phyloP scores from a whole-genome alignment of 2,888 invertebrate species.

The Limnephilus lunatus region DNA sequence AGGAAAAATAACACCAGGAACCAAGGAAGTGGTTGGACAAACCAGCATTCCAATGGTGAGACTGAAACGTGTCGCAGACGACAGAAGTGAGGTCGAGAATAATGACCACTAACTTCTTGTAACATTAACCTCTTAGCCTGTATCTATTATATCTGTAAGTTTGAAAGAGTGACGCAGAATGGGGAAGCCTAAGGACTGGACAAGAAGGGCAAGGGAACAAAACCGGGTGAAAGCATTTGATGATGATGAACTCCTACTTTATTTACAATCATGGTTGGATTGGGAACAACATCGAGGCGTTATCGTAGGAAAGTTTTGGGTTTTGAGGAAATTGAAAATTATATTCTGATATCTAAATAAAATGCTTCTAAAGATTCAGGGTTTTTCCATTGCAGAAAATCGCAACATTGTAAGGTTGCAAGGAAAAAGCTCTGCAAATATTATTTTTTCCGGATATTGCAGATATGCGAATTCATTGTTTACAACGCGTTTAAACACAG shows the following conservation, averaged over 20 bases:
- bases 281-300: too few species aligned
- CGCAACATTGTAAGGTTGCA: background rate
- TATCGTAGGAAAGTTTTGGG: too few species aligned
- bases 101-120: background rate
- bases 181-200: too few species aligned
- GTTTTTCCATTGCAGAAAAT: background rate
- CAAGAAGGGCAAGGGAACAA: too few species aligned
- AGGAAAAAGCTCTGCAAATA: background rate
- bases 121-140: background rate
- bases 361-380: background rate
- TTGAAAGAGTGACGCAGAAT: too few species aligned
- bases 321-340: too few species aligned
- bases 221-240: too few species aligned
- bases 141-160: background rate
- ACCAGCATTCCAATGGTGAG: background rate
- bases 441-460: background rate
- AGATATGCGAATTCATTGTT: background rate
- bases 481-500: background rate
- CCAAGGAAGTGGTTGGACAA: background rate
- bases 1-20: background rate
- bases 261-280: too few species aligned
- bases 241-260: too few species aligned
- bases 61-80: background rate
- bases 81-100: background rate
- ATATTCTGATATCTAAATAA: background rate